phyloP scores from a whole-genome alignment of 2,113 vertebrate species.

The Hystrix cristata region DNA sequence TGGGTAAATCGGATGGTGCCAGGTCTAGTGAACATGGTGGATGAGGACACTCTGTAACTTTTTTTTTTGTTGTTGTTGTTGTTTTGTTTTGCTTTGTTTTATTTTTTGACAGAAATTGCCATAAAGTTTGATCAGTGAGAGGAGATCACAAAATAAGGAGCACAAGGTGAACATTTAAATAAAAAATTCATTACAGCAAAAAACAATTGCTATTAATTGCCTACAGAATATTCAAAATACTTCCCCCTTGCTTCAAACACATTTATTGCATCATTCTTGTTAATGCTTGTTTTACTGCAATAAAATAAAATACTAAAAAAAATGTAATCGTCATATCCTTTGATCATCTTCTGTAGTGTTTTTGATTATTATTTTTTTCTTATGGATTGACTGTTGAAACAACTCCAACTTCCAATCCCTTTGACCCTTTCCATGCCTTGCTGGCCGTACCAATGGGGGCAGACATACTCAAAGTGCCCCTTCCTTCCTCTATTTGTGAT shows the following conservation, averaged over 20 bases:
- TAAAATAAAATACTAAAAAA: background rate
- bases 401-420: background rate
- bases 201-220: background rate
- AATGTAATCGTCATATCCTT: background rate
- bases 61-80: background rate
- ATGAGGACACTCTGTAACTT: background rate
- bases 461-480: background rate
- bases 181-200: background rate
- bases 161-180: background rate
- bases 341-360: background rate
- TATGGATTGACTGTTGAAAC: background rate
- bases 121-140: background rate
- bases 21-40: too few species aligned
- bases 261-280: background rate
- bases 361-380: background rate
- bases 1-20: background rate
- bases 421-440: background rate
- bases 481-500: background rate
- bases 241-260: background rate
- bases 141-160: background rate
- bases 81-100: too few species aligned
- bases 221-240: background rate
- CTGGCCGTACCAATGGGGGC: background rate
- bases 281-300: background rate
- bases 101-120: background rate